Conservation (phyloP, 1,140 invertebrate species). For the Drosophila azteca region DNA sequence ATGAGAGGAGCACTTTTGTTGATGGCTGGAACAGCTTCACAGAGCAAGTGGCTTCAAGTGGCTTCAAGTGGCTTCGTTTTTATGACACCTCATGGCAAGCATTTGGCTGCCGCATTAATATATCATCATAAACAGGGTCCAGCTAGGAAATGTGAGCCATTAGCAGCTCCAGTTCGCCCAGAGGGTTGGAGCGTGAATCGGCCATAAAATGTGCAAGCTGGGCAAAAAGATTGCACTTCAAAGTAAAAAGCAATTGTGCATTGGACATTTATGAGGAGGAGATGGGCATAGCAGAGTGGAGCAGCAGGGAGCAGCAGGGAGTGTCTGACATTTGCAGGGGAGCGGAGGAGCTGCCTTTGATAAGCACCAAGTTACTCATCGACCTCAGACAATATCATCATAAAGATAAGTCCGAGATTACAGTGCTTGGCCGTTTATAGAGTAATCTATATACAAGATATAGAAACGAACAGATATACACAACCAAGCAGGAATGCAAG, state of each 20-base stretch:
- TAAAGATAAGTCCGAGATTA: too few species aligned
- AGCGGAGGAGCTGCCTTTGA: too few species aligned
- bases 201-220: constrained; percentile 69
- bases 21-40: constrained; percentile 7
- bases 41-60: constrained; percentile 54
- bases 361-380: too few species aligned
- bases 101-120: constrained; percentile 68
- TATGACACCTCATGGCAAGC: constrained; percentile 57
- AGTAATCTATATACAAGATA: too few species aligned
- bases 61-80: constrained; percentile 67
- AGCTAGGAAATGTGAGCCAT: constrained; percentile 52
- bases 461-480: too few species aligned
- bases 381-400: too few species aligned
- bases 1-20: constrained; percentile 19
- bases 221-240: constrained; percentile 44
- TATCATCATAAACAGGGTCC: constrained; percentile 69
- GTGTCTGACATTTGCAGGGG: too few species aligned
- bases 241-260: constrained; percentile 38
- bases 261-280: constrained; percentile 35
- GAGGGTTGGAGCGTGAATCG: constrained; percentile 21
- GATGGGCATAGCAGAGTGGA: not conserved
- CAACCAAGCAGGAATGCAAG: too few species aligned
- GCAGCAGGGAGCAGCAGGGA: too few species aligned
- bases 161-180: constrained; percentile 33
- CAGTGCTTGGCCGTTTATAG: too few species aligned